These are phyloP conservation scores for Onychomys arenicola DNA, from an alignment of 2,797 vertebrate genomes.

Conservation along the genomic window DNA sequence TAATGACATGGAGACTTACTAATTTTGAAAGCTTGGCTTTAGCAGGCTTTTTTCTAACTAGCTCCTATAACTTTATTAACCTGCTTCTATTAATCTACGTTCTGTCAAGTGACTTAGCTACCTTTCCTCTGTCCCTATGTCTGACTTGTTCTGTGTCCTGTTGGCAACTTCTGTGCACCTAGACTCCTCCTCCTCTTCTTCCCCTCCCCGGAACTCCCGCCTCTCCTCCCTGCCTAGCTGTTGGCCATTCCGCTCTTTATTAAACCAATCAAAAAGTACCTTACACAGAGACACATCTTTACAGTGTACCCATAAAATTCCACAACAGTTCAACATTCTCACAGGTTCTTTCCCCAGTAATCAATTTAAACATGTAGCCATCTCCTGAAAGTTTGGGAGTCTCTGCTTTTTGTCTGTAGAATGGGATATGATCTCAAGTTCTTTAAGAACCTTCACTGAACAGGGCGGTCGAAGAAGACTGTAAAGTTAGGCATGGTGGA, in stretches of 20 bases:
- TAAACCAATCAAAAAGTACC: background rate
- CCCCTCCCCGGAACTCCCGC: background rate
- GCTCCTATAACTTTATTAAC: background rate
- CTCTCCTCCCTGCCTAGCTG: background rate
- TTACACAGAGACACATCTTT: background rate
- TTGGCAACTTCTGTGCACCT: background rate
- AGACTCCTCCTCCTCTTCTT: background rate
- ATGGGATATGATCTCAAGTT: background rate
- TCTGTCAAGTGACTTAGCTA: background rate
- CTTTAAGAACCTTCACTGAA: background rate
- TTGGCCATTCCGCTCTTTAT: background rate
- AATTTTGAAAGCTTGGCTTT: background rate
- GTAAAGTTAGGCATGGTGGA: background rate
- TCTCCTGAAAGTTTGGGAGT: background rate
- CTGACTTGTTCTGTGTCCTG: background rate
- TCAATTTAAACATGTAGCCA: background rate
- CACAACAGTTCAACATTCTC: background rate
- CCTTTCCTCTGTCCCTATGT: background rate
- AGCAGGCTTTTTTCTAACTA: background rate
- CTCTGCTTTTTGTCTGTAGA: background rate
- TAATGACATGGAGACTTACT: background rate
- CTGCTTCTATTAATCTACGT: background rate
- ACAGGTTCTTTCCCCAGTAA: background rate
- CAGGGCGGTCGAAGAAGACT: background rate
- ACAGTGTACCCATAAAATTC: background rate